phyloP scores from a whole-genome alignment of 2,797 vertebrate species.

The Erethizon dorsatum region DNA sequence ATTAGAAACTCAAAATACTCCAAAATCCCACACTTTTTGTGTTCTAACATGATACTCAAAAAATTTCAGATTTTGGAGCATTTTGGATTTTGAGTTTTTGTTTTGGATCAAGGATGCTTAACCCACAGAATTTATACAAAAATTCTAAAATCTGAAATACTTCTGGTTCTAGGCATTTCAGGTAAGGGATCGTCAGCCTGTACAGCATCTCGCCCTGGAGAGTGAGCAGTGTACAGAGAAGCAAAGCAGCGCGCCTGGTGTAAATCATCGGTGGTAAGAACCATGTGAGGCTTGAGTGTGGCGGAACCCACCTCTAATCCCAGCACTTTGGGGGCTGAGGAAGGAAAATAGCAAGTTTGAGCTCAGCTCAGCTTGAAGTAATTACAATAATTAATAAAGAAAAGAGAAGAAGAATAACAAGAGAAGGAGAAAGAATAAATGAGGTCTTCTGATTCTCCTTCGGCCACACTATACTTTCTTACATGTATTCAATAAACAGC shows the following conservation, averaged over 20 bases:
- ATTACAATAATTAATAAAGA: background rate
- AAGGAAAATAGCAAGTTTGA: background rate
- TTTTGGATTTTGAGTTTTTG: background rate
- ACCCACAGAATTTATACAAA: background rate
- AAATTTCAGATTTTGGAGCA: background rate
- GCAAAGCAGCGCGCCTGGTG: background rate
- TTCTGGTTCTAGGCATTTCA: background rate
- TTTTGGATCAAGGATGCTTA: background rate
- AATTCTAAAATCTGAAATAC: background rate
- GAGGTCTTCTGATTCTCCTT: conserved; percentile 12
- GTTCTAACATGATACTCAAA: background rate
- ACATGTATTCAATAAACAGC: background rate
- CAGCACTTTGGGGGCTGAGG: background rate
- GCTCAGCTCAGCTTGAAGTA: background rate
- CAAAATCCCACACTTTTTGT: background rate
- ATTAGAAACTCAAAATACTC: background rate
- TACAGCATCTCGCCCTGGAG: conserved; percentile 28
- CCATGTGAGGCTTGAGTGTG: background rate
- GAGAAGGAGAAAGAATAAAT: background rate
- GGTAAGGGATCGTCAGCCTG: background rate
- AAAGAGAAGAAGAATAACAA: background rate
- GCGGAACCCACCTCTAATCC: background rate
- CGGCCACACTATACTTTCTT: background rate
- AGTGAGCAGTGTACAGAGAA: background rate
- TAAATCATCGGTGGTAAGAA: conserved; percentile 35